A percentile compares a stretch with the other conserved stretches of the same genome.
These are phyloP conservation scores for Carettochelys insculpta DNA, from an alignment of 2,113 vertebrate genomes.

Conservation along the genomic window DNA sequence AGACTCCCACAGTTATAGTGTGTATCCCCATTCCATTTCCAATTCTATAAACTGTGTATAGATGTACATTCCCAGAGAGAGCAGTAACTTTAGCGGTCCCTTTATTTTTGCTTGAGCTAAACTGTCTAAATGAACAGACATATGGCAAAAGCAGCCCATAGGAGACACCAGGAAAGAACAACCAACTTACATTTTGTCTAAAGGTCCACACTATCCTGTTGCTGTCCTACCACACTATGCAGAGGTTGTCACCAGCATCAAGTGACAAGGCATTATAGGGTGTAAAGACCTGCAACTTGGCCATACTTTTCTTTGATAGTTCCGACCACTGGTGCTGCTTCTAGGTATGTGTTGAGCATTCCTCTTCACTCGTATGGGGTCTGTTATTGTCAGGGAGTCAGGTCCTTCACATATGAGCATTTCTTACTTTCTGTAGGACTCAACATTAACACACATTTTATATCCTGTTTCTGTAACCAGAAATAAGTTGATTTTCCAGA, in stretches of 20 bases:
- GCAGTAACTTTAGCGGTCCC: no score
- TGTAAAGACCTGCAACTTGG: neutral
- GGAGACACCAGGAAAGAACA: neutral
- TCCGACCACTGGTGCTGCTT: neutral
- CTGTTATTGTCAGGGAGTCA: neutral
- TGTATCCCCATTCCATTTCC: no score
- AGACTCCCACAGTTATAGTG: neutral
- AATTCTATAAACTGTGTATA: no score
- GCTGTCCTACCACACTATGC: neutral
- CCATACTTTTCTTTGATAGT: neutral
- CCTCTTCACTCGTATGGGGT: neutral
- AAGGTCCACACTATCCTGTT: neutral
- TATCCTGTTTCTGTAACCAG: no score
- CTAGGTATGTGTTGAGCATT: neutral
- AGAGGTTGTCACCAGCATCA: neutral
- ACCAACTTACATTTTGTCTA: neutral
- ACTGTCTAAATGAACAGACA: neutral
- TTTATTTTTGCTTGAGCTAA: no score
- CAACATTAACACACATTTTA: no score
- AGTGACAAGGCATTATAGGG: neutral
- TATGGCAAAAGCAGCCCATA: neutral
- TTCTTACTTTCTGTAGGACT: rapidly evolving
- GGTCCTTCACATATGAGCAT: neutral
- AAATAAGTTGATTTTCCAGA: no score
- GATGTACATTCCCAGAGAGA: no score